phyloP scores from a whole-genome alignment of 2,797 vertebrate species.

The Pempheris klunzingeri region DNA sequence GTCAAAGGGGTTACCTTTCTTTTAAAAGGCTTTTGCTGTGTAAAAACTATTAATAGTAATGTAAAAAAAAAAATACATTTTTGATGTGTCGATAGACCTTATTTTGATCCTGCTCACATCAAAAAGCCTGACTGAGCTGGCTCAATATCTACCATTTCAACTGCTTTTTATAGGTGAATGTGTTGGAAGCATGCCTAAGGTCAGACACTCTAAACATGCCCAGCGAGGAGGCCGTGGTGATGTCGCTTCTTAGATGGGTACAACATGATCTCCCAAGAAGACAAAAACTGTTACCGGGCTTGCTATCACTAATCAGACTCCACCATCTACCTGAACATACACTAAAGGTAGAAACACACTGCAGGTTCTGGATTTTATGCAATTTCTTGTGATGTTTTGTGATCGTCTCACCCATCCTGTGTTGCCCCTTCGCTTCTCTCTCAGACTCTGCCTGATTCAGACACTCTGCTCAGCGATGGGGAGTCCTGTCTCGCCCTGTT shows the following conservation, averaged over 20 bases:
- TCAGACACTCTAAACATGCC: constrained; percentile 89
- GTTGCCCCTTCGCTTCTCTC: neutral
- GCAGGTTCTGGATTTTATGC: neutral
- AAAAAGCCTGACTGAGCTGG: neutral
- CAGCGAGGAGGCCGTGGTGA: constrained; percentile 91
- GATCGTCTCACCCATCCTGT: neutral
- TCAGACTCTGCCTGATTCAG: constrained; percentile 77
- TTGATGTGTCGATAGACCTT: neutral
- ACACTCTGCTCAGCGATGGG: constrained; percentile 82
- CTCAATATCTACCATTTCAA: neutral
- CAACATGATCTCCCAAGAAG: constrained; percentile 85
- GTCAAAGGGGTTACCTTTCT: neutral
- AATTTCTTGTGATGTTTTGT: neutral
- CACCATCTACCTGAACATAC: constrained; percentile 90
- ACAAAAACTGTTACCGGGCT: constrained; percentile 84
- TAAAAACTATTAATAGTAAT: neutral
- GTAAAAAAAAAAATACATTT: neutral
- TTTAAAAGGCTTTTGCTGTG: neutral
- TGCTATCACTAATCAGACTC: constrained; percentile 91
- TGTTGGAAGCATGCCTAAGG: constrained; percentile 89
- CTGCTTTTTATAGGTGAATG: constrained; percentile 74
- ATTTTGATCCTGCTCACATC: neutral
- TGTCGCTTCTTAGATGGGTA: constrained; percentile 90
- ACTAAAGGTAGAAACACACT: constrained; percentile 83
- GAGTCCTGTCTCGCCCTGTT: constrained; percentile 84